Conservation (phyloP, 2,888 invertebrate species). For the Alloscopus bannaensis region DNA sequence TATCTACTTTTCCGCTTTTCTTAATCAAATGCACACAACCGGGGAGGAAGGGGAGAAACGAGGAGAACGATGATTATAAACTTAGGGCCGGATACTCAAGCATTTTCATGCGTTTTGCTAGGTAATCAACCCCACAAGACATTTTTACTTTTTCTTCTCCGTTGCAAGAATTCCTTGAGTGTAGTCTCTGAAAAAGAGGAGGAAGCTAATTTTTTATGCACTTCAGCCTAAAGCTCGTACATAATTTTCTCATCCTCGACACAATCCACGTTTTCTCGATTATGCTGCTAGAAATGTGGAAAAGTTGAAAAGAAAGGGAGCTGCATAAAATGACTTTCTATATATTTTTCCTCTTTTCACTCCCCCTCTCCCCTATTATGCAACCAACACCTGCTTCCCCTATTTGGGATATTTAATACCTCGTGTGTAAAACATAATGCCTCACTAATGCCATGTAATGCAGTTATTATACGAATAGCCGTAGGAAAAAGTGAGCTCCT, state of each 20-base stretch:
- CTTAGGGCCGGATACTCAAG: too few relatives aligned
- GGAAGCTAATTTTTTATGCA: constrained; percentile 5
- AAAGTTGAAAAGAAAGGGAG: constrained; percentile 10
- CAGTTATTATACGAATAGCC: too few relatives aligned
- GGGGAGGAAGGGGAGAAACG: too few relatives aligned
- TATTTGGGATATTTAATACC: constrained; percentile 31
- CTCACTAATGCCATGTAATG: constrained; percentile 4
- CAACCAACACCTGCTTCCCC: constrained; percentile 52
- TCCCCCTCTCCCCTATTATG: constrained; percentile 4
- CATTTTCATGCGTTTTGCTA: too few relatives aligned
- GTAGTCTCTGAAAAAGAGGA: not conserved
- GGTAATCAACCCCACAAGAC: not conserved
- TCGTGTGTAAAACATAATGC: not conserved
- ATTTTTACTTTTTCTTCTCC: constrained; percentile 5
- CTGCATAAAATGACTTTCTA: not conserved
- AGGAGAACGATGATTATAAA: too few relatives aligned
- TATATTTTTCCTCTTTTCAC: not conserved
- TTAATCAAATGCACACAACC: not conserved
- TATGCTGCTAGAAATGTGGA: constrained; percentile 17
- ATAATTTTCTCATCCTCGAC: constrained; percentile 20
- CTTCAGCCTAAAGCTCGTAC: not conserved
- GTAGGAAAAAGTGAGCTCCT: constrained; percentile 2
- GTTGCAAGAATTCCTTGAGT: too few relatives aligned
- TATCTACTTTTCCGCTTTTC: not conserved
- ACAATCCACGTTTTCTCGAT: constrained; percentile 40